Conservation (phyloP, 2,888 invertebrate genomes). For the Pseudeuparius sepicola region DNA sequence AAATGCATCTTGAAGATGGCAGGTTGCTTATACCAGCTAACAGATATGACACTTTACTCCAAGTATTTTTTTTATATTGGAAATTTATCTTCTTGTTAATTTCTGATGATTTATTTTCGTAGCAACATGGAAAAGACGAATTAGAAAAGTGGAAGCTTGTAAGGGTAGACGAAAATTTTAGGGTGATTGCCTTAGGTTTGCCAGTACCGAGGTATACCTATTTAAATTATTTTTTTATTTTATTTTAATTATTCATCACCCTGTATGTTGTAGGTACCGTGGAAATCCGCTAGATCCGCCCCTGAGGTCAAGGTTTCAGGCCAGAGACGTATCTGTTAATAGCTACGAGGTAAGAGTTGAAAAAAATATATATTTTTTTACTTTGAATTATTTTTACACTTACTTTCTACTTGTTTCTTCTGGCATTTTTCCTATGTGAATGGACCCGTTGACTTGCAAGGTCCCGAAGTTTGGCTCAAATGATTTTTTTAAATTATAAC, state of each 20-base stretch:
- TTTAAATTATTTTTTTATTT: not conserved
- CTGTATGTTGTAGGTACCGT: constrained; percentile 47
- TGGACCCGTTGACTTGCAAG: too few relatives aligned
- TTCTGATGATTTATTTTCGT: not conserved
- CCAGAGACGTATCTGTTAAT: constrained; percentile 63
- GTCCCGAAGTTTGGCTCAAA: too few relatives aligned
- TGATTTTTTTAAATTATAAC: too few relatives aligned
- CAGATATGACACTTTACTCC: constrained; percentile 79
- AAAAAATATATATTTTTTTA: too few relatives aligned
- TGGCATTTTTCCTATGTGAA: too few relatives aligned
- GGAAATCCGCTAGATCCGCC: constrained; percentile 96
- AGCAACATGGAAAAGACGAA: constrained; percentile 55
- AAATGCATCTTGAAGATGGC: constrained; percentile 98
- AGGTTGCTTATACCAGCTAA: constrained; percentile 80
- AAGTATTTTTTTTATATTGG: constrained; percentile 45
- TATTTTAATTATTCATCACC: too few relatives aligned
- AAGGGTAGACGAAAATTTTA: constrained; percentile 84
- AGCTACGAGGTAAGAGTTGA: constrained; percentile 61
- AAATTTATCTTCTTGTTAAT: constrained; percentile 7
- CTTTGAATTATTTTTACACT: too few relatives aligned
- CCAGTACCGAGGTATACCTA: constrained; percentile 58
- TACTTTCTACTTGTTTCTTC: too few relatives aligned
- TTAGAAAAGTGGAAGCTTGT: constrained; percentile 81
- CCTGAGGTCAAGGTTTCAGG: constrained; percentile 88
- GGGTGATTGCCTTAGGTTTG: constrained; percentile 85